A percentile compares a stretch with the other conserved stretches of the same genome.
Evolutionary conservation across 2,888 invertebrate genomes (phyloP).

Genomic region (Pollenia labialis): DNA sequence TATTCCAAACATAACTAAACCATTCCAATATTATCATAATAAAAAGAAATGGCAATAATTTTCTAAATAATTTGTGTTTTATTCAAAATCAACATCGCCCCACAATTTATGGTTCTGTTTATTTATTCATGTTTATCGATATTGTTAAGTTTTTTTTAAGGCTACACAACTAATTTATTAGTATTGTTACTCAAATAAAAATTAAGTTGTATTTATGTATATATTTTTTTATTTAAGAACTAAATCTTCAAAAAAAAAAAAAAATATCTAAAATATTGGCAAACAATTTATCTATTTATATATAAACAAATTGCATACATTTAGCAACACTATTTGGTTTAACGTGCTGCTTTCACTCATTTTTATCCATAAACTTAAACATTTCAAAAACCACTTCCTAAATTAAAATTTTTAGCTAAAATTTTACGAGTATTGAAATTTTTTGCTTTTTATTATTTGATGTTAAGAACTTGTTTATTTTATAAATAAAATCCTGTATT

Average conservation of each 20-base stretch:
- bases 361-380: too few relatives aligned
- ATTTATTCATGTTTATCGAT: too few relatives aligned
- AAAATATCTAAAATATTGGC: too few relatives aligned
- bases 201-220: neutral
- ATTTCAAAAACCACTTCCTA: constrained; percentile 8
- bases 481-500: neutral
- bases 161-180: too few relatives aligned
- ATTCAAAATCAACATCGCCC: too few relatives aligned
- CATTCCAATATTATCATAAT: too few relatives aligned
- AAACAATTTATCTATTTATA: too few relatives aligned
- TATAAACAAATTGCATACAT: neutral
- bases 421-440: neutral
- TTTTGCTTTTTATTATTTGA: neutral
- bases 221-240: neutral
- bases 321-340: neutral
- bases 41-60: too few relatives aligned
- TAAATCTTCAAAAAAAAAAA: neutral
- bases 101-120: too few relatives aligned
- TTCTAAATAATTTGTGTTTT: too few relatives aligned
- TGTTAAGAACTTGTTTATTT: neutral
- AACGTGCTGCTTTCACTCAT: neutral
- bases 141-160: too few relatives aligned
- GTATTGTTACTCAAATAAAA: neutral
- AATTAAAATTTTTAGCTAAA: neutral
- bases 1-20: too few relatives aligned